phyloP scores from a whole-genome alignment of 2,113 vertebrate species.

The Fregetta grallaria region DNA sequence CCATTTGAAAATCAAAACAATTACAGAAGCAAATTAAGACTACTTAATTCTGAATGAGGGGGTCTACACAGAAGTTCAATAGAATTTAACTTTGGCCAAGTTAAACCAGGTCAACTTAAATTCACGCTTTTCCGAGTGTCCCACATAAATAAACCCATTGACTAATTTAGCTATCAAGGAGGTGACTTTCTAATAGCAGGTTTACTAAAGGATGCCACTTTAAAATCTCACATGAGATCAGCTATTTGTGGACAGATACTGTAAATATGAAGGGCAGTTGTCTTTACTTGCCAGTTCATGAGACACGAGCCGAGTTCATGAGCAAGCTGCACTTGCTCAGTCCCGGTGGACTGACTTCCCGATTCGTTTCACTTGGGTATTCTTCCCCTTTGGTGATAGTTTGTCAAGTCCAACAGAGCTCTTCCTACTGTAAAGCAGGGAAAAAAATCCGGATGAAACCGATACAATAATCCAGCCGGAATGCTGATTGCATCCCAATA shows the following conservation, averaged over 20 bases:
- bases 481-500: no score
- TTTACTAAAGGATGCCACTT: background rate
- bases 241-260: background rate
- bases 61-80: background rate
- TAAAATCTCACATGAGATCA: background rate
- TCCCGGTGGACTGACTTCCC: fast-evolving
- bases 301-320: background rate
- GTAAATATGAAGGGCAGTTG: background rate
- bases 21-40: background rate
- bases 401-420: background rate
- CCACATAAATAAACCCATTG: background rate
- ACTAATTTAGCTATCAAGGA: background rate
- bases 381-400: background rate
- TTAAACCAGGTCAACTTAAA: background rate
- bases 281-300: background rate
- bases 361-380: no score
- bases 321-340: background rate
- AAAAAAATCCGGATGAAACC: background rate
- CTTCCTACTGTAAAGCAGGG: background rate
- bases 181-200: background rate
- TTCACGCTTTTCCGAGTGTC: background rate
- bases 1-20: background rate
- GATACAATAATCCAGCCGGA: background rate
- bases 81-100: background rate
- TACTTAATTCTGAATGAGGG: background rate